Conservation (phyloP, 2,113 vertebrate genomes). For the Podiceps cristatus region DNA sequence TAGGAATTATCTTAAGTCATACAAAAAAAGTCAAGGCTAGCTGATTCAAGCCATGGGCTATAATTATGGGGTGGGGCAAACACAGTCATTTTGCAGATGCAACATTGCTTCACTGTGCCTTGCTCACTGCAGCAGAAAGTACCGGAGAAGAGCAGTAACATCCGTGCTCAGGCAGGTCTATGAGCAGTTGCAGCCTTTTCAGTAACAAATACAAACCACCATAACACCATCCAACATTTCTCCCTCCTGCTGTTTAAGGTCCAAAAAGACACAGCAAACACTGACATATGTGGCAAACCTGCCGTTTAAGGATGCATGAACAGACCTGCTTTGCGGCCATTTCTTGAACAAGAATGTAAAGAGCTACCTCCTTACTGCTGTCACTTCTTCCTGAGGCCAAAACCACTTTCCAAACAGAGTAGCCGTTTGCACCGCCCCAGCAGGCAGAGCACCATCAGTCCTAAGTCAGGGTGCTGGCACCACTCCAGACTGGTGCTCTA, state of each 20-base stretch:
- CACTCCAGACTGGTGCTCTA: too few relatives aligned
- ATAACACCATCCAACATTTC: fast-evolving
- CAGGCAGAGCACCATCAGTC: not conserved
- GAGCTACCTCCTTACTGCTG: not conserved
- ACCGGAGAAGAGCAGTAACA: not conserved
- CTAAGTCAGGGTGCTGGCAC: not conserved
- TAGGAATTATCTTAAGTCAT: not conserved
- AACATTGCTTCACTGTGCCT: not conserved
- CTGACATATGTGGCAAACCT: not conserved
- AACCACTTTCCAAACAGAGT: not conserved
- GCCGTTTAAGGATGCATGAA: not conserved
- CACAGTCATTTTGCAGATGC: not conserved
- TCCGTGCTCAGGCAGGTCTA: fast-evolving
- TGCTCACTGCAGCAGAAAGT: not conserved
- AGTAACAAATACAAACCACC: not conserved
- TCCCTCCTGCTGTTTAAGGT: not conserved
- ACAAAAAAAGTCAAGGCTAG: not conserved
- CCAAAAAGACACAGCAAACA: not conserved
- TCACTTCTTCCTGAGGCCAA: not conserved
- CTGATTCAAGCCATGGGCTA: not conserved
- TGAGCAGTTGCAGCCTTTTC: not conserved
- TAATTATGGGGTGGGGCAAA: not conserved
- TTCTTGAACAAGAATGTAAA: not conserved
- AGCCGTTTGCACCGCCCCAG: not conserved
- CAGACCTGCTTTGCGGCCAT: not conserved